Evolutionary conservation across 2,113 vertebrate species (phyloP).

Genomic region (Prionailurus bengalensis): DNA sequence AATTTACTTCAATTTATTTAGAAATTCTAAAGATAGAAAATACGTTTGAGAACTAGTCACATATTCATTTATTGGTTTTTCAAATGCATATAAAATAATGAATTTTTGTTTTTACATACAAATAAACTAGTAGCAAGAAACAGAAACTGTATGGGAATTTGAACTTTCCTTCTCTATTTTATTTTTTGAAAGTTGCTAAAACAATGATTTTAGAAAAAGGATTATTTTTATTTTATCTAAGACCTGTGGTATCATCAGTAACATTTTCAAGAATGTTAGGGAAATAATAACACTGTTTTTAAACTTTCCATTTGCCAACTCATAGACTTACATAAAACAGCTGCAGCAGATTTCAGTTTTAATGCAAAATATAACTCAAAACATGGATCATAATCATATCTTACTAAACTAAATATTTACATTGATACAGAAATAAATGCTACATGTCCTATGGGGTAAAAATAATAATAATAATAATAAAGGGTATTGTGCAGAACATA

Average conservation of each 20-base stretch:
- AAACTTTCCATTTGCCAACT: constrained; percentile 58
- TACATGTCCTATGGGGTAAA: background rate
- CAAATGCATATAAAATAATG: constrained; percentile 73
- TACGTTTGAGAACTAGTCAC: constrained; percentile 11
- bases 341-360: constrained; percentile 64
- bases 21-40: constrained; percentile 67
- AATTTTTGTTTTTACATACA: constrained; percentile 66
- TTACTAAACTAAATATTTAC: constrained; percentile 42
- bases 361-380: constrained; percentile 64
- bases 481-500: constrained; percentile 15
- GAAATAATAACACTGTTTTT: constrained; percentile 12
- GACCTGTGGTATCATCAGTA: constrained; percentile 36
- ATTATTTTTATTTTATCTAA: constrained; percentile 69
- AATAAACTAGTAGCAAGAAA: constrained; percentile 74
- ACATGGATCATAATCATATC: background rate
- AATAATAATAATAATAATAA: background rate
- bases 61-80: constrained; percentile 32
- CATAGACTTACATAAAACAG: constrained; percentile 65
- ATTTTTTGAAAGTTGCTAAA: constrained; percentile 72
- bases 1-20: constrained; percentile 69
- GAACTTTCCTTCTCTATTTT: constrained; percentile 60
- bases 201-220: constrained; percentile 4
- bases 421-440: constrained; percentile 63
- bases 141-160: constrained; percentile 62
- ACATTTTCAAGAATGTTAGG: background rate